Base-by-base conservation (phyloP, 2,888 invertebrate genomes). In the Tridacna gigas region DNA sequence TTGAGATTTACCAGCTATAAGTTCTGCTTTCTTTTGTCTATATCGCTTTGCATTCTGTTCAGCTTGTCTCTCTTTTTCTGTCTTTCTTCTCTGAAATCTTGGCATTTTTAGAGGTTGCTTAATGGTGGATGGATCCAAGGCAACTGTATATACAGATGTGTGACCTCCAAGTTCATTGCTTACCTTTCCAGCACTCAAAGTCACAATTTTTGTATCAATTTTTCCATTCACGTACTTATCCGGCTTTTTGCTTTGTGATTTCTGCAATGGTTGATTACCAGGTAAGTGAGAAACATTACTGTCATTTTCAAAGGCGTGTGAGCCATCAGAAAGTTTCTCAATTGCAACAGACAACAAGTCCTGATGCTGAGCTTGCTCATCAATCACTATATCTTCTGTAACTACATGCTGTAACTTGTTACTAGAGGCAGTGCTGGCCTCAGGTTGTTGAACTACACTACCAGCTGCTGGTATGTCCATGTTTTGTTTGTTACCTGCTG, bases 341-440 rank as follows among this genome's bases (percentile, higher is more conserved):
- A 87, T 87, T 74, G 87, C 87, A 66, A 87, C 87, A 56, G 84
- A 74, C 9, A 87, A 78, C n/a, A 87, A 73, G 51, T 87, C 87
- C 51, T 87, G 87, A 69, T 87, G 87, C 28, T 84, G 84, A 11
- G 86, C 80, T 47, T 84, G 65, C 66, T 82, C 82, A 28, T 81
- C 84, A 22, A 77, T 69, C 5, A 79, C 78, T 18, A 69, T 79
- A 11, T 63, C 28, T 26, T 65, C 65, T 22, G 74, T 60, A 1
- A 13, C 60, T 4, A 60, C 26, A 56, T 20, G 15, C 15, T 56
- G 56, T 20, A 45, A 45, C 45, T 45, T 67, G 37, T 37, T 67
- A 20, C 20, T 61, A 15, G 9, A 69, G 7, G 20, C 20, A 20
- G n/a, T 63, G 22, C 47, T 22, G 0, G 28, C 28, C 37, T 69